Conservation (phyloP, 2,888 invertebrate genomes). For the Pediacus dermestoides region DNA sequence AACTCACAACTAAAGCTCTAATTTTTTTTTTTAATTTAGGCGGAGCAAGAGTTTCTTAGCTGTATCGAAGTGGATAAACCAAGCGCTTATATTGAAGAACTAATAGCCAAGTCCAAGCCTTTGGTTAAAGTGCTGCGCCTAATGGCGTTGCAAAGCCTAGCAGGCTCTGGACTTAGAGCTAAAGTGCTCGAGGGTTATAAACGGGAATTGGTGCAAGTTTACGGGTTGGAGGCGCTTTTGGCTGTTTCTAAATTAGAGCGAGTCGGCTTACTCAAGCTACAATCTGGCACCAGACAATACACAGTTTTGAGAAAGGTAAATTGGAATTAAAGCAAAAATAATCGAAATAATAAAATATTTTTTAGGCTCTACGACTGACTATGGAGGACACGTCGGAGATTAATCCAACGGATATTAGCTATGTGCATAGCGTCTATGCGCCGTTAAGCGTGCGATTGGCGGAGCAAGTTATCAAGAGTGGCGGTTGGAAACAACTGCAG, state of each 20-base stretch:
- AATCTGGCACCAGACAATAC: conserved; percentile 70
- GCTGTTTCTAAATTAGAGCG: conserved; percentile 84
- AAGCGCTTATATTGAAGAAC: conserved; percentile 85
- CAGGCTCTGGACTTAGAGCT: conserved; percentile 88
- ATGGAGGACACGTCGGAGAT: conserved; percentile 85
- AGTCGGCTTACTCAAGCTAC: conserved; percentile 73
- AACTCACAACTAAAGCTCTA: conserved; percentile 7
- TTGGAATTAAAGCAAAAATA: background rate
- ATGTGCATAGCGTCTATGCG: conserved; percentile 90
- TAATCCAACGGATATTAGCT: conserved; percentile 82
- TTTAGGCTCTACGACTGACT: conserved; percentile 72
- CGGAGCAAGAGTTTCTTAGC: conserved; percentile 88
- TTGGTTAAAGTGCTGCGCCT: conserved; percentile 80
- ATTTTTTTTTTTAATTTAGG: conserved; percentile 43
- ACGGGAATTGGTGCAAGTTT: conserved; percentile 59
- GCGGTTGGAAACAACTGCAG: conserved; percentile 75
- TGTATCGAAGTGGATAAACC: conserved; percentile 89
- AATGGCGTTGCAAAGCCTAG: conserved; percentile 88
- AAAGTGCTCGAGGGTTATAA: conserved; percentile 72
- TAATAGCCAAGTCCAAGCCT: conserved; percentile 81
- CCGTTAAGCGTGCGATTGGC: conserved; percentile 85
- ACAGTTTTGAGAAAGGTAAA: conserved; percentile 70
- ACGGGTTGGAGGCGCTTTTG: conserved; percentile 80
- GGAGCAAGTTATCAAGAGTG: conserved; percentile 73
- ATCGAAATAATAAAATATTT: conserved; percentile 7